Conservation (phyloP, 2,797 vertebrate species). For the Catostomus latipinnis region DNA sequence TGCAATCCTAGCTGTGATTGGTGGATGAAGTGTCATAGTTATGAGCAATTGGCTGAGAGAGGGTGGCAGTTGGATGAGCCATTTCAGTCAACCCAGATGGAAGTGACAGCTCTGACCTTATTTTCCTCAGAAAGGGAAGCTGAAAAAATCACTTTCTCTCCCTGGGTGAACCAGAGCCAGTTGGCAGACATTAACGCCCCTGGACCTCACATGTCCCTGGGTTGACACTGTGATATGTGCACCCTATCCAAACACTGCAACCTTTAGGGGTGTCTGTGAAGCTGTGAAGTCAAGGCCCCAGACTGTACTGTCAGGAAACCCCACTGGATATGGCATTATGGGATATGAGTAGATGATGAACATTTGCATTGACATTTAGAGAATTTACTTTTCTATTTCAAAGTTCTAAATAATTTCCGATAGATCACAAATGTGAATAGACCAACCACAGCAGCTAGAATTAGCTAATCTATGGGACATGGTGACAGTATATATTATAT, state of each 20-base stretch:
- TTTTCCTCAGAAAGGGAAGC: constrained; percentile 36
- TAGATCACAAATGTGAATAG: constrained; percentile 22
- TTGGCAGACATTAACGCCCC: constrained; percentile 31
- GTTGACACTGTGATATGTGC: constrained; percentile 41
- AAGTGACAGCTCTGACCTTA: constrained; percentile 56
- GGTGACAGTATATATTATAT: constrained; percentile 34
- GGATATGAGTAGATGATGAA: constrained; percentile 10
- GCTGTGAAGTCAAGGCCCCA: constrained; percentile 30
- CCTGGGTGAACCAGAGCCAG: constrained; percentile 37
- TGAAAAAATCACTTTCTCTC: constrained; percentile 28
- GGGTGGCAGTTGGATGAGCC: constrained; percentile 14
- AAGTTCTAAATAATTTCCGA: constrained; percentile 31
- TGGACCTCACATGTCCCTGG: constrained; percentile 16
- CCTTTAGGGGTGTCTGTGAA: constrained; percentile 39
- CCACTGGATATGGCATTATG: constrained; percentile 3
- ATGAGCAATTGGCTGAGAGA: constrained; percentile 37
- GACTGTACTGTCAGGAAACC: constrained; percentile 34
- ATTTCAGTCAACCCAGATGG: constrained; percentile 50
- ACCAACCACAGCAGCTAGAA: not conserved
- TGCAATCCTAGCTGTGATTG: constrained; percentile 4
- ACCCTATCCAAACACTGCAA: constrained; percentile 16
- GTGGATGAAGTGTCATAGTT: constrained; percentile 13
- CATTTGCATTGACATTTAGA: constrained; percentile 44
- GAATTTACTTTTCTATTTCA: constrained; percentile 8
- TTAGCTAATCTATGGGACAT: constrained; percentile 15